Evolutionary conservation across 1,140 invertebrate genomes (phyloP), one percentile per base, ranked within the genome.

Genomic region (Eupristina koningsbergeri): DNA sequence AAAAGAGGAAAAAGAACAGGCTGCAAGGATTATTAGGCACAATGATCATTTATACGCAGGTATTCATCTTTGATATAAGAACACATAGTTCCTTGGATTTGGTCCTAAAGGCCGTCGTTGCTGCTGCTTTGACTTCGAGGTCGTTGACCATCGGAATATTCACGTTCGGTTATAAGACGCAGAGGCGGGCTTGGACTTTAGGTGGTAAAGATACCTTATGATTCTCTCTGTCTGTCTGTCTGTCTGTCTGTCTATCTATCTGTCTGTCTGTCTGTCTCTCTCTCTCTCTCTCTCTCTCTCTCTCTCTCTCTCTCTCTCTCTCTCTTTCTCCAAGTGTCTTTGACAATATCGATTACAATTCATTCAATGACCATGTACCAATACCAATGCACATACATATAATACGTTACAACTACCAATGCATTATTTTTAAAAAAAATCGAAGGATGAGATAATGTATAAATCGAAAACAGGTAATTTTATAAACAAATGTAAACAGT

Each of bases 111-210:
- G 87, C 88, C 88, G 87, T 79, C 86, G 58, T 26, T 34, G 50
- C 81, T n/a, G 73, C 81, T n/a, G 73, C 50, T 53, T 73, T 11
- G 22, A 50, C 83, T 74, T 67, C 80, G 88, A 87, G 90, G 89
- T 91, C 90, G 89, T 89, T 85, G 90, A 91, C 90, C 90, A 90
- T 87, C 86, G 87, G 89, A 91, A 91, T 91, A 91, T 91, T 90
- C 89, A 91, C 89, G 88, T 91, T 89, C 86, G 88, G 86, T 86
- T 88, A 86, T 86, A 85, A 88, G 85, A 87, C 79, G 84, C 86
- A 80, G 84, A 80, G 84, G 77, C 81, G 74, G 50, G 83, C 71
- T 69, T 63, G 47, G 78, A 61, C 79, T 85, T 76, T 76, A 69
- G 61, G 29, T 81, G 69, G 67, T 34, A 34, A 26, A 74, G n/a